phyloP scores from a whole-genome alignment of 2,797 vertebrate genomes.

The Danio tinwini region DNA sequence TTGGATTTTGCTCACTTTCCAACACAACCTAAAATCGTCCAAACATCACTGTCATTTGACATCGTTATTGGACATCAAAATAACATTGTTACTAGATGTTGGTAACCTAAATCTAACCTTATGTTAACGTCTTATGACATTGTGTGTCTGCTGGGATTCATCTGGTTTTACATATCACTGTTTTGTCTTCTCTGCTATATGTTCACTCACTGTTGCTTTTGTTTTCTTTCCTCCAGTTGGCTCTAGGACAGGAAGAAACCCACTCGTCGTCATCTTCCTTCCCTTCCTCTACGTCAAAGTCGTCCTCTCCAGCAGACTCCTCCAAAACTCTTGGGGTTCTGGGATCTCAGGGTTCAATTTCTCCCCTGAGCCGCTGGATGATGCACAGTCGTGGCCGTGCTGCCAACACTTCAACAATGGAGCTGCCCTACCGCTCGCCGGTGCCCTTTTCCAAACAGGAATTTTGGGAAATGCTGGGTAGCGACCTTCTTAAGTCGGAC shows the following conservation, averaged over 20 bases:
- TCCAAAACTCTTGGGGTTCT: slow-evolving; percentile 78
- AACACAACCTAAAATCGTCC: too few species aligned
- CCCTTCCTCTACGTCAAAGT: slow-evolving; percentile 70
- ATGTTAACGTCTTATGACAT: not conserved
- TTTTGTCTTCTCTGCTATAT: slow-evolving; percentile 42
- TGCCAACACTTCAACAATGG: slow-evolving; percentile 83
- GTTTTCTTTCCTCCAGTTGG: slow-evolving; percentile 76
- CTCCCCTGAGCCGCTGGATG: slow-evolving; percentile 82
- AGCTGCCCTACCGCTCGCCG: slow-evolving; percentile 84
- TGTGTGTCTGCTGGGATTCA: not conserved
- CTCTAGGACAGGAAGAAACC: slow-evolving; percentile 83
- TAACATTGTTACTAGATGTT: too few species aligned
- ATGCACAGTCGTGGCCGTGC: slow-evolving; percentile 78
- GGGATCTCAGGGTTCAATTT: slow-evolving; percentile 74
- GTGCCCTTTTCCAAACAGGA: slow-evolving; percentile 83
- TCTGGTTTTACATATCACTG: slow-evolving; percentile 13
- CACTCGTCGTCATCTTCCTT: slow-evolving; percentile 73
- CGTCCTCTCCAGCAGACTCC: slow-evolving; percentile 71
- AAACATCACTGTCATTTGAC: too few species aligned
- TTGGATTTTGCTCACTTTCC: too few species aligned
- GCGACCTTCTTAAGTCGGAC: slow-evolving; percentile 75
- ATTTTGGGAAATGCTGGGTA: slow-evolving; percentile 89
- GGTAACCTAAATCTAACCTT: not conserved
- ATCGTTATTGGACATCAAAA: too few species aligned
- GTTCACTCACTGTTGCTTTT: slow-evolving; percentile 12